Conservation (phyloP, 2,797 vertebrate genomes). For the Distichodus sexfasciatus region DNA sequence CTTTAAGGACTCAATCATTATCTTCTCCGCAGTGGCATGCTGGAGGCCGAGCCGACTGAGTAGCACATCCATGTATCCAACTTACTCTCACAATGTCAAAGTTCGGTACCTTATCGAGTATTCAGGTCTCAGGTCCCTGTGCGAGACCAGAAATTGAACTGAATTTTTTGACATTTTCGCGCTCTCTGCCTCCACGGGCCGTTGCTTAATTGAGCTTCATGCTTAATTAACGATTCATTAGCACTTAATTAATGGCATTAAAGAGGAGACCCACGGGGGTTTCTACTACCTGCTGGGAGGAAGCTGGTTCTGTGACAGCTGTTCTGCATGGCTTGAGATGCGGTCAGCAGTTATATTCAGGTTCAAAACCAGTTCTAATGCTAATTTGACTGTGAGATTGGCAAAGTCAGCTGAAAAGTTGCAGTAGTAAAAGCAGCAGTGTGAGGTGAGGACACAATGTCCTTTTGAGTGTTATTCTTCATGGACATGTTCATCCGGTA, state of each 20-base stretch:
- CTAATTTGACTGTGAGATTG: background rate
- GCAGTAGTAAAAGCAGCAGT: background rate
- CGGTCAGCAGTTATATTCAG: background rate
- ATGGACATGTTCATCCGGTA: slow-evolving; percentile 1
- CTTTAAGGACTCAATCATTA: slow-evolving; percentile 54
- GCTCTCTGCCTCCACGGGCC: slow-evolving; percentile 10
- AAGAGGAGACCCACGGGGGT: slow-evolving; percentile 13
- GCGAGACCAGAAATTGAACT: background rate
- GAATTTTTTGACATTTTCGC: slow-evolving; percentile 1
- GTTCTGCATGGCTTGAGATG: background rate
- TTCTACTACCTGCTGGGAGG: background rate
- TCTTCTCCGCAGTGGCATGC: slow-evolving; percentile 37
- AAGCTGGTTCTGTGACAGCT: slow-evolving; percentile 11
- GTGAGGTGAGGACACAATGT: background rate
- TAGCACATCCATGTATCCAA: no score
- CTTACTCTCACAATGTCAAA: no score
- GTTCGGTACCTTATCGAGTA: background rate
- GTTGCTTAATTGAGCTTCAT: slow-evolving; percentile 25
- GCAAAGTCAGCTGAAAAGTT: background rate
- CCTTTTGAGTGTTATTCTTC: background rate
- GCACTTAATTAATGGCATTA: slow-evolving; percentile 32
- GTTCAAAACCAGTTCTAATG: background rate
- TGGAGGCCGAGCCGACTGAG: slow-evolving; percentile 8
- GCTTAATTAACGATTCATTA: slow-evolving; percentile 31
- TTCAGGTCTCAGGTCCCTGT: background rate